Evolutionary conservation across 2,797 vertebrate species (phyloP).

Genomic region (Acestrorhynchus altus): DNA sequence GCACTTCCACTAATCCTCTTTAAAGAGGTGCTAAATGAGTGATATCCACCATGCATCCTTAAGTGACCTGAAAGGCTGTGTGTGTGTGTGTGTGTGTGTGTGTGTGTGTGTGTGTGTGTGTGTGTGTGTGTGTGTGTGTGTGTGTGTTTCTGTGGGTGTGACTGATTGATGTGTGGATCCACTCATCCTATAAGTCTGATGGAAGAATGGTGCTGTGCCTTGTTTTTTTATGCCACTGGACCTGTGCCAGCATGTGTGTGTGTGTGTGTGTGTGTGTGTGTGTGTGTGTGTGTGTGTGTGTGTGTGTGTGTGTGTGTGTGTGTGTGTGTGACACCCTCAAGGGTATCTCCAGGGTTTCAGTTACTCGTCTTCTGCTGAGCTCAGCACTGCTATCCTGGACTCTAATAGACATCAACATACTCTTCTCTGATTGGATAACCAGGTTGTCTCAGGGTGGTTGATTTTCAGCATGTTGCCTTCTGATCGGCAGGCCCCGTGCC

Average conservation of each 20-base stretch:
- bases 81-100: too few relatives aligned
- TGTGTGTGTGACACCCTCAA: constrained; percentile 38
- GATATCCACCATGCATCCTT: too few relatives aligned
- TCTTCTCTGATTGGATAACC: constrained; percentile 73
- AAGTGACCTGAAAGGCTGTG: too few relatives aligned
- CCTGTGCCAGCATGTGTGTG: constrained; percentile 32
- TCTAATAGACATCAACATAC: constrained; percentile 69
- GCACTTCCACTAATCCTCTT: too few relatives aligned
- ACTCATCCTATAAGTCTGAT: constrained; percentile 1
- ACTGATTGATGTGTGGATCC: not conserved
- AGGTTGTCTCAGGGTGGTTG: constrained; percentile 39
- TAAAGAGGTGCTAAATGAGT: too few relatives aligned
- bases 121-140: too few relatives aligned
- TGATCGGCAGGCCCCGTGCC: not conserved
- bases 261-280: too few relatives aligned
- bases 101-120: too few relatives aligned
- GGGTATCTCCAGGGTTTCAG: constrained; percentile 31
- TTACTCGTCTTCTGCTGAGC: constrained; percentile 60
- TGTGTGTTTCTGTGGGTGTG: constrained; percentile 1
- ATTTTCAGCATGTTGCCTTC: not conserved
- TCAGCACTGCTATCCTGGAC: constrained; percentile 69
- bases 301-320: constrained; percentile 13
- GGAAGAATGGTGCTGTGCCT: not conserved
- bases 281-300: not conserved
- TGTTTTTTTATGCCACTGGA: not conserved